A percentile compares a stretch with the other conserved stretches of the same genome.
These are phyloP conservation scores for Pomatostomus ruficeps DNA, from an alignment of 2,113 vertebrate genomes.

Conservation along the genomic window DNA sequence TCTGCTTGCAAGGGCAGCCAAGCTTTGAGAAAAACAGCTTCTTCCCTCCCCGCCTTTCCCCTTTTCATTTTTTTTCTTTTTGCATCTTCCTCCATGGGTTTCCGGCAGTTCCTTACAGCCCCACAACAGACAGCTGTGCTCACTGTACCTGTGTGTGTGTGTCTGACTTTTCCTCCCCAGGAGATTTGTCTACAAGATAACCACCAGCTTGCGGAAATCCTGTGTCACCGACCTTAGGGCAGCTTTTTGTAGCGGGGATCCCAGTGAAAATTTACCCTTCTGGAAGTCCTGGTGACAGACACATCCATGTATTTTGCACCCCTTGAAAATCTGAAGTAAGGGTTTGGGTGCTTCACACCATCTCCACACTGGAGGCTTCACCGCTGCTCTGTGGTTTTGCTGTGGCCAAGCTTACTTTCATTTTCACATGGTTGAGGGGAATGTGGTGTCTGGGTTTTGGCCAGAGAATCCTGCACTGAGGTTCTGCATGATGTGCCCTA, in stretches of 20 bases:
- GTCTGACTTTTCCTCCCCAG: neutral
- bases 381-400: neutral
- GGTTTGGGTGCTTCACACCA: neutral
- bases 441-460: neutral
- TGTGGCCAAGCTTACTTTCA: neutral
- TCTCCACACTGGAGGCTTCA: neutral
- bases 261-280: neutral
- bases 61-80: neutral
- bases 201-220: neutral
- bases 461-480: neutral
- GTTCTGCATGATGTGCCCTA: neutral
- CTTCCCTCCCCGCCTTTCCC: neutral
- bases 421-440: neutral
- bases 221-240: neutral
- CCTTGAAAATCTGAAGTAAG: neutral
- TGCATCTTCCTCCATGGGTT: neutral
- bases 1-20: neutral
- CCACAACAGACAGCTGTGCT: slow-evolving; percentile 38
- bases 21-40: slow-evolving; percentile 24
- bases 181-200: slow-evolving; percentile 26
- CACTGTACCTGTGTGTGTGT: neutral
- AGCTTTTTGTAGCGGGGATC: neutral
- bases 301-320: neutral
- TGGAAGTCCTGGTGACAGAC: neutral
- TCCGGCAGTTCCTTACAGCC: slow-evolving; percentile 2